Conservation (phyloP, 2,888 invertebrate species). For the Leuctra nigra region DNA sequence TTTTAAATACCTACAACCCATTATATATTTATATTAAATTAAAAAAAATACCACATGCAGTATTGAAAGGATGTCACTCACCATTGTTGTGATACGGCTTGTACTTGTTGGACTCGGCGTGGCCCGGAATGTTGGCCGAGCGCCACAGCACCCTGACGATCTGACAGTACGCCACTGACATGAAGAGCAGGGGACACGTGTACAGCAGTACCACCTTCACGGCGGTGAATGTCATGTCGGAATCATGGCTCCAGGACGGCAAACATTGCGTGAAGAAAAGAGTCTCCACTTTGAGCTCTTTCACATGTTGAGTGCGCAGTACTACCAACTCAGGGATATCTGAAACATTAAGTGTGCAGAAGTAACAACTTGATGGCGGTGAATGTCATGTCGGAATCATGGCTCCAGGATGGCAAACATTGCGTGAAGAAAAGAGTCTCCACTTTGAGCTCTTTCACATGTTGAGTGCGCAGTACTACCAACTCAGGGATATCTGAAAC, state of each 20-base stretch:
- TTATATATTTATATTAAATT: too few species aligned
- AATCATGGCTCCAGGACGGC: constrained; percentile 61
- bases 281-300: constrained; percentile 46
- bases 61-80: constrained; percentile 10
- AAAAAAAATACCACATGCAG: too few species aligned
- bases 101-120: constrained; percentile 36
- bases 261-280: constrained; percentile 64
- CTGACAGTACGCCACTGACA: constrained; percentile 78
- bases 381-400: too few species aligned
- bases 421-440: too few species aligned
- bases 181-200: constrained; percentile 69
- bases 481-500: too few species aligned
- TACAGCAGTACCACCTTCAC: constrained; percentile 68
- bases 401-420: too few species aligned
- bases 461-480: too few species aligned
- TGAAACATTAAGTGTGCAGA: constrained; percentile 43
- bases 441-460: too few species aligned
- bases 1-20: too few species aligned
- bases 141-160: constrained; percentile 78
- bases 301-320: constrained; percentile 52
- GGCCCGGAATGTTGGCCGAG: constrained; percentile 70
- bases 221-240: constrained; percentile 63
- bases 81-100: constrained; percentile 17
- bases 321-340: constrained; percentile 74
- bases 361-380: too few species aligned